Conservation (phyloP, 2,888 invertebrate species). For the Dasysyrphus tricinctus region DNA sequence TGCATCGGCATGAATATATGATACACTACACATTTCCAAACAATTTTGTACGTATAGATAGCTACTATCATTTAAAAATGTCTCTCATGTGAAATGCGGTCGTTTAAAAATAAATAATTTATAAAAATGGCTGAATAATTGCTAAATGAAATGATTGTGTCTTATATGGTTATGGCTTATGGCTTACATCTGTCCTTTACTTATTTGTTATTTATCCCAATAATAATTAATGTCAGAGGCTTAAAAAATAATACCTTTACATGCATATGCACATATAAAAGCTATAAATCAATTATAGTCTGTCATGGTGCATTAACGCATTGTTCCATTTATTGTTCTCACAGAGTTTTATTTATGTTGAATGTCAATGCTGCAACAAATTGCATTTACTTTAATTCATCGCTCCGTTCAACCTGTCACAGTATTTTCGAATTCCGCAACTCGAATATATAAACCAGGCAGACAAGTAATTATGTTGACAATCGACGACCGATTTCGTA, state of each 20-base stretch:
- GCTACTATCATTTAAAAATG: neutral
- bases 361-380: slow-evolving; percentile 33
- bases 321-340: slow-evolving; percentile 24
- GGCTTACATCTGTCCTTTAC: neutral
- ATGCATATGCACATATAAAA: neutral
- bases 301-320: slow-evolving; percentile 41
- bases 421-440: slow-evolving; percentile 38
- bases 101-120: slow-evolving; percentile 16
- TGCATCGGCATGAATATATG: too few species aligned
- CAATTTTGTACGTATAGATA: too few species aligned
- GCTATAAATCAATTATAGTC: slow-evolving; percentile 41
- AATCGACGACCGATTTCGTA: slow-evolving; percentile 69
- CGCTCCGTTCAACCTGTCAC: slow-evolving; percentile 60
- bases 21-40: too few species aligned
- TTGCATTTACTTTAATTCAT: slow-evolving; percentile 44
- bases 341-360: slow-evolving; percentile 8
- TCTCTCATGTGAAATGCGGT: slow-evolving; percentile 1
- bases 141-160: slow-evolving; percentile 15
- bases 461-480: slow-evolving; percentile 73
- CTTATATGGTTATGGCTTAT: neutral
- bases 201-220: slow-evolving; percentile 17
- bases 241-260: neutral
- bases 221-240: slow-evolving; percentile 13
- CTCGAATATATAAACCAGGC: slow-evolving; percentile 45
- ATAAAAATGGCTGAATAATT: slow-evolving; percentile 23